Conservation (phyloP, 1,140 invertebrate species). For the Plectrocnemia conspersa region DNA sequence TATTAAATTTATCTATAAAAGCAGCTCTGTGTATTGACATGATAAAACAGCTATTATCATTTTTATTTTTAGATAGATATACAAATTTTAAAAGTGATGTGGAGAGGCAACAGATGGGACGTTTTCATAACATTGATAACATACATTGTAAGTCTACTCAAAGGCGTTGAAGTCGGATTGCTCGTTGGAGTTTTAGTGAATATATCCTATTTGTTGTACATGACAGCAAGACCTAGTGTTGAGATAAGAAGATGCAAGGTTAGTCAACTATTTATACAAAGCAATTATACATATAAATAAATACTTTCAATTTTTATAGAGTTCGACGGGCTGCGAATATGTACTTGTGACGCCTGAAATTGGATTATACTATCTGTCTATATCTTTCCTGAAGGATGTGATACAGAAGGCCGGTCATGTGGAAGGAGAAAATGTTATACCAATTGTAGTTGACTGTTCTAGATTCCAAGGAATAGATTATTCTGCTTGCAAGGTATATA, state of each 20-base stretch:
- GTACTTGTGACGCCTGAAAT: conserved; percentile 31
- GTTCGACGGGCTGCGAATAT: conserved; percentile 34
- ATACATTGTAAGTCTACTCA: conserved; percentile 70
- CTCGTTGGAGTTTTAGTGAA: conserved; percentile 78
- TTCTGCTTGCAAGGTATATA: conserved; percentile 39
- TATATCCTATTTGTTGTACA: conserved; percentile 74
- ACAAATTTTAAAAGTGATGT: conserved; percentile 63
- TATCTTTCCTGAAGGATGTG: conserved; percentile 33
- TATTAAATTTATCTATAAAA: neutral
- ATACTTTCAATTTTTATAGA: conserved; percentile 23
- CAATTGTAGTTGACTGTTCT: conserved; percentile 40
- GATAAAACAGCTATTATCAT: too few species aligned
- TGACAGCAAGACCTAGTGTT: conserved; percentile 71
- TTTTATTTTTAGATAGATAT: conserved; percentile 59
- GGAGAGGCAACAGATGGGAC: conserved; percentile 66
- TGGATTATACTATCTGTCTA: conserved; percentile 37
- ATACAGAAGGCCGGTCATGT: conserved; percentile 33
- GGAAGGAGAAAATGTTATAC: conserved; percentile 37
- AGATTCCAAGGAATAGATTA: conserved; percentile 41
- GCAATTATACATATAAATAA: neutral
- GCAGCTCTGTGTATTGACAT: neutral
- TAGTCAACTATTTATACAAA: conserved; percentile 32
- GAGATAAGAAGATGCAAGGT: conserved; percentile 60
- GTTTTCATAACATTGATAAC: conserved; percentile 68
- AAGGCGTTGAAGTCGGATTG: conserved; percentile 85